These are phyloP conservation scores for Antennarius striatus DNA, from an alignment of 2,113 vertebrate genomes.

Conservation along the genomic window DNA sequence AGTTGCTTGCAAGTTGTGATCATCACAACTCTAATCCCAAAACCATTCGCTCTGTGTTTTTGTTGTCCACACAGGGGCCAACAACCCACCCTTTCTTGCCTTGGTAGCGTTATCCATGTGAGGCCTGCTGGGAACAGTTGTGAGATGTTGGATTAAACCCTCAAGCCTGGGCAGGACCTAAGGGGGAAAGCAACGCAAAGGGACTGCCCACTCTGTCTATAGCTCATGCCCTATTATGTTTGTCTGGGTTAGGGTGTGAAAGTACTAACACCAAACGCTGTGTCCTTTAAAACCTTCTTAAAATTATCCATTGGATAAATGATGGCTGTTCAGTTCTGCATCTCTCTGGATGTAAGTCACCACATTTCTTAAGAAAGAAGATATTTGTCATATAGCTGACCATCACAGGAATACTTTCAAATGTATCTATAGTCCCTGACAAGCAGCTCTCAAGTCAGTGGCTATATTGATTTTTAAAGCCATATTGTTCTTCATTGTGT, in stretches of 20 bases:
- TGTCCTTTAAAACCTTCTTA: conserved; percentile 66
- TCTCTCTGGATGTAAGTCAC: conserved; percentile 60
- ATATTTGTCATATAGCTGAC: conserved; percentile 43
- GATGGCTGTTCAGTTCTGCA: conserved; percentile 55
- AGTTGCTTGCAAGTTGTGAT: conserved; percentile 48
- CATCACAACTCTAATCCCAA: conserved; percentile 39
- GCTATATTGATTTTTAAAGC: conserved; percentile 72
- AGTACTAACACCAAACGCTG: conserved; percentile 69
- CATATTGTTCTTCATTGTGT: conserved; percentile 55
- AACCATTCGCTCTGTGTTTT: conserved; percentile 60
- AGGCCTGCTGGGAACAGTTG: conserved; percentile 83
- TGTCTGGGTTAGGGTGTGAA: conserved; percentile 71
- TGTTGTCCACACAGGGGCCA: conserved; percentile 69
- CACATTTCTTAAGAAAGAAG: conserved; percentile 45
- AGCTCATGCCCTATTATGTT: conserved; percentile 75
- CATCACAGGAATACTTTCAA: conserved; percentile 47
- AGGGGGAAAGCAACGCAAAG: conserved; percentile 62
- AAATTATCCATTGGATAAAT: conserved; percentile 64
- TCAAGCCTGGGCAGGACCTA: conserved; percentile 79
- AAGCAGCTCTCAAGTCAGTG: conserved; percentile 47
- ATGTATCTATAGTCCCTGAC: conserved; percentile 43
- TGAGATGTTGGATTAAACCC: conserved; percentile 79
- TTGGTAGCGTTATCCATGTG: conserved; percentile 81
- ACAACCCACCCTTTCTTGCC: conserved; percentile 77
- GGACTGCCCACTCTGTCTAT: conserved; percentile 74